Conservation (phyloP, 92 coral and sea anemone genomes). For the Umimayanthus kanabou region DNA sequence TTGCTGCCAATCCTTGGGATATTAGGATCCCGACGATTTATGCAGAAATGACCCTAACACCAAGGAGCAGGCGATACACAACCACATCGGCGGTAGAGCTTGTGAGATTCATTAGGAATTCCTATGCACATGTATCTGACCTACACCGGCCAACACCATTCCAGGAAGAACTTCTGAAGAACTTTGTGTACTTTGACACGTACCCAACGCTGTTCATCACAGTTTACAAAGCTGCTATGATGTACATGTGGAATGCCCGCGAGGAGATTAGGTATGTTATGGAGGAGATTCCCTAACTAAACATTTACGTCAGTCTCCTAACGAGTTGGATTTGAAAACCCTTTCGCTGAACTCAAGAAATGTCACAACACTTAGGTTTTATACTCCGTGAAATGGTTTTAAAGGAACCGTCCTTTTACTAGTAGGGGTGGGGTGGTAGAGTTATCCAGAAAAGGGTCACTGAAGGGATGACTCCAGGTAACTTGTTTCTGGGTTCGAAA, state of each 20-base stretch:
- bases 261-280: not conserved
- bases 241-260: not conserved
- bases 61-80: not conserved
- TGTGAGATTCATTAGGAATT: not conserved
- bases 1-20: not conserved
- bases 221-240: conserved; percentile 7
- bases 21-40: not conserved
- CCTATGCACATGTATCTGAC: not conserved
- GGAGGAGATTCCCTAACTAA: not conserved
- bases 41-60: not conserved
- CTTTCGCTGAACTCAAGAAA: too few relatives aligned
- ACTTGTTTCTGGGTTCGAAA: too few relatives aligned
- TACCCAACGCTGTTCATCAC: conserved; percentile 7
- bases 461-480: too few relatives aligned
- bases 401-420: too few relatives aligned
- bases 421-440: too few relatives aligned
- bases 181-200: not conserved
- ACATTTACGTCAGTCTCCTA: too few relatives aligned
- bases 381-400: too few relatives aligned
- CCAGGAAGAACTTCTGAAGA: not conserved
- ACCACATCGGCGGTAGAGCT: not conserved
- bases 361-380: too few relatives aligned
- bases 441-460: too few relatives aligned
- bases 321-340: too few relatives aligned
- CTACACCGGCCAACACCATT: not conserved